Evolutionary conservation across 2,888 invertebrate genomes (phyloP), one percentile per base, ranked within the genome.

Genomic region (Drosophila stalkeri): DNA sequence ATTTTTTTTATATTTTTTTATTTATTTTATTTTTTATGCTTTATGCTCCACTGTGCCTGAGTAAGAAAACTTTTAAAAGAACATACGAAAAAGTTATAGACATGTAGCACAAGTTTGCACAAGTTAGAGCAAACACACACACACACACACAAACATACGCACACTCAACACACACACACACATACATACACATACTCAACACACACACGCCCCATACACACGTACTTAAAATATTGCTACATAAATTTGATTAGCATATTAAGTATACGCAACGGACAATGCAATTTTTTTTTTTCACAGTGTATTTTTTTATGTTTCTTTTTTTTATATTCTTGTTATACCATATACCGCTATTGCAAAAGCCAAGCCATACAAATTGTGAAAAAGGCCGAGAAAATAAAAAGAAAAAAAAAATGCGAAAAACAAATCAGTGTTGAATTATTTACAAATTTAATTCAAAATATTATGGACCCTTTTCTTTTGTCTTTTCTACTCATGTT

Each of bases 191-290:
- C 31, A 33, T 44, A 44, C 16, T 12, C 14, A 37, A 39, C 46
- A 64, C 27, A 44, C 46, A 52, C 64, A 39, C 49, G 31, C 31
- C 43, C n/a, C 14, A n/a, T 23, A 33, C 39, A 55, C 23, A 20
- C 31, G 44, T 44, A 44, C 16, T 12, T 18, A 37, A 39, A 47
- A 49, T 39, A 49, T 63, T 44, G 46, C 49, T 52, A 39, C 46
- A 46, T 14, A 69, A 80, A 81, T 69, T 84, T 79, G 60, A 74
- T 83, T 84, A 83, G 68, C 86, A 82, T 83, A 83, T 82, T 83
- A 77, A 75, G 82, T 81, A 81, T 81, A 79, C 74, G 74, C 64
- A 78, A 44, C 64, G 47, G 65, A 6, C 77, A 66, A 49, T 65
- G 62, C 54, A 59, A 64, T 60, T 18, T 49, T 51, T 59, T n/a